Evolutionary conservation across 2,888 invertebrate species (phyloP).

Genomic region (Tenthredo distinguenda): DNA sequence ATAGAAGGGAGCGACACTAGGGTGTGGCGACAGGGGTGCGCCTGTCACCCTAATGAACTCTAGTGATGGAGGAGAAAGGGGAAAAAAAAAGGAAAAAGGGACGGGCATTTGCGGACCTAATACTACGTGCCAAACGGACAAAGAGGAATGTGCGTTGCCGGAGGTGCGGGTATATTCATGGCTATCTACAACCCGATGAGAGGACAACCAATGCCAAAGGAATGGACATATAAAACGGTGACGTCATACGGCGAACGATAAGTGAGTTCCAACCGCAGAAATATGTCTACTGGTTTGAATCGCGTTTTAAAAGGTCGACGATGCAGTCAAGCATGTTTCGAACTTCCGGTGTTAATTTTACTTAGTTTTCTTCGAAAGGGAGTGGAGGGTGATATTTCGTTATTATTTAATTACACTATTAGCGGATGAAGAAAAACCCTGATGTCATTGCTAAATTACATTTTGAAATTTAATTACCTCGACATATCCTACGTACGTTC

Average conservation of each 20-base stretch:
- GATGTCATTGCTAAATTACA: constrained; percentile 31
- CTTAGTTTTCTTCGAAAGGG: not conserved
- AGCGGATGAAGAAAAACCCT: constrained; percentile 4
- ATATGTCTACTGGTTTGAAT: not conserved
- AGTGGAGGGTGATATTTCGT: not conserved
- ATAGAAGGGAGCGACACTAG: constrained; percentile 62
- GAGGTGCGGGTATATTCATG: constrained; percentile 38
- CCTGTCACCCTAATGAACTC: constrained; percentile 69
- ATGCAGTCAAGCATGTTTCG: not conserved
- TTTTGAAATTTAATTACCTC: not conserved
- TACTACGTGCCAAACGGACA: constrained; percentile 33
- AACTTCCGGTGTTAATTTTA: constrained; percentile 30
- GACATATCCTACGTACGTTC: not conserved
- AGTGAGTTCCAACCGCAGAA: constrained; percentile 26
- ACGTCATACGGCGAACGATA: constrained; percentile 35
- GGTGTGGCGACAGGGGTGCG: constrained; percentile 72
- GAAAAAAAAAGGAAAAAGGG: constrained; percentile 54
- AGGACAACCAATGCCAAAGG: constrained; percentile 43
- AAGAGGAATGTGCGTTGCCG: constrained; percentile 45
- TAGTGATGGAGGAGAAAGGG: constrained; percentile 41
- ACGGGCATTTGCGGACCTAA: constrained; percentile 47
- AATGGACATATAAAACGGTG: constrained; percentile 42
- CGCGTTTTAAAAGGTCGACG: constrained; percentile 17
- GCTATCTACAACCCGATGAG: constrained; percentile 10
- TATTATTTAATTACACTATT: constrained; percentile 6